Evolutionary conservation across 2,113 vertebrate genomes (phyloP).

Genomic region (Coryphaenoides rupestris): DNA sequence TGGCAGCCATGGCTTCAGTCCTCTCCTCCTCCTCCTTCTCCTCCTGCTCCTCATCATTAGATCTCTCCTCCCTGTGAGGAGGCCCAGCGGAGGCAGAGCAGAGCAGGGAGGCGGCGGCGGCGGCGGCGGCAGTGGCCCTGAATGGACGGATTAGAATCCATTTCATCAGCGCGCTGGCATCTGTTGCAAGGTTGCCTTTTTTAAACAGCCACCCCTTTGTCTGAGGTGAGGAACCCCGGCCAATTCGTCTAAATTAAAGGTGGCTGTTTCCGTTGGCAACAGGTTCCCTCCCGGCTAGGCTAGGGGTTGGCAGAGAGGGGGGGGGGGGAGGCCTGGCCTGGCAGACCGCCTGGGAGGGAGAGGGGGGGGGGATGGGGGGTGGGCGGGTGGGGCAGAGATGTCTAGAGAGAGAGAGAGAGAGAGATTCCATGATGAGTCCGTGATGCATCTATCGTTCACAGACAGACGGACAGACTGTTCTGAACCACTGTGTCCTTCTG

Average conservation of each 20-base stretch:
- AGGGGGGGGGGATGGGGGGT: neutral
- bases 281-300: conserved; percentile 21
- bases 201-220: conserved; percentile 62
- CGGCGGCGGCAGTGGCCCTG: conserved; percentile 38
- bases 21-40: no score
- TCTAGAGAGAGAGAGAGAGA: no score
- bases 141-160: conserved; percentile 51
- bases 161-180: conserved; percentile 36
- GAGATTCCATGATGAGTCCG: no score
- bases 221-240: conserved; percentile 53
- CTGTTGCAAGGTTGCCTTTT: conserved; percentile 57
- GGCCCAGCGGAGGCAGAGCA: no score
- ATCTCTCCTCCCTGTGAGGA: no score
- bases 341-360: neutral
- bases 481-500: no score
- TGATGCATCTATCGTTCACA: no score
- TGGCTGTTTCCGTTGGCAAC: conserved; percentile 48
- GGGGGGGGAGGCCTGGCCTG: conserved; percentile 28
- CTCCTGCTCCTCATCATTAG: no score
- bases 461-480: no score
- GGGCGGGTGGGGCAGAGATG: neutral
- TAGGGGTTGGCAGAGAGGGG: conserved; percentile 24
- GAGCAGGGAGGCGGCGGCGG: no score
- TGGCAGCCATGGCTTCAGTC: no score
- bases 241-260: conserved; percentile 43